phyloP scores from a whole-genome alignment of 2,888 invertebrate species.

The Macaria liturata region DNA sequence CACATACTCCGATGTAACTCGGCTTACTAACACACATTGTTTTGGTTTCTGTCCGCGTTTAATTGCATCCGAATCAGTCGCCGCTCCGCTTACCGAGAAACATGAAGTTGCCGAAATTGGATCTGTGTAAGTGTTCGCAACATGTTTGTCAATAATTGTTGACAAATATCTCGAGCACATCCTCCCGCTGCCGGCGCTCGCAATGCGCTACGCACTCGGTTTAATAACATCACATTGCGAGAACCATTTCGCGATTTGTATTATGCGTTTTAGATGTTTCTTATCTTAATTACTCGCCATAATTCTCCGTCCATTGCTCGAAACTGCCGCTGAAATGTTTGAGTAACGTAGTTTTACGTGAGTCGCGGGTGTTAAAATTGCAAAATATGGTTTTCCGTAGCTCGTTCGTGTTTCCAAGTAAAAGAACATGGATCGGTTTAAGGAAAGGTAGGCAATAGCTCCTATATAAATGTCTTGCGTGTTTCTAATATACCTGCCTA shows the following conservation, averaged over 20 bases:
- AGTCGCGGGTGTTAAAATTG: not conserved
- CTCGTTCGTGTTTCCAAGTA: not conserved
- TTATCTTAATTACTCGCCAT: slow-evolving; percentile 3
- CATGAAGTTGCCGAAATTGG: slow-evolving; percentile 71
- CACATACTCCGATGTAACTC: slow-evolving; percentile 31
- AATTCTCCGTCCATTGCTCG: not conserved
- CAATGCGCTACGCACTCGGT: not conserved
- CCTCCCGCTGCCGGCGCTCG: not conserved
- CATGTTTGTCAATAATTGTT: slow-evolving; percentile 16
- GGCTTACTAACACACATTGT: slow-evolving; percentile 44
- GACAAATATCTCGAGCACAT: slow-evolving; percentile 6
- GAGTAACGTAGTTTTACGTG: not conserved
- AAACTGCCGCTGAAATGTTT: slow-evolving; percentile 1
- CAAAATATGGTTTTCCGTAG: no score
- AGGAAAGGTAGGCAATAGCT: not conserved
- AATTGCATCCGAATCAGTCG: slow-evolving; percentile 18
- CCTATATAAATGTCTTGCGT: no score
- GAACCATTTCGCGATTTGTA: not conserved
- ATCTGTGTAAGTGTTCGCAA: slow-evolving; percentile 57
- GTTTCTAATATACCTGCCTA: no score
- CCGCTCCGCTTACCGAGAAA: slow-evolving; percentile 37
- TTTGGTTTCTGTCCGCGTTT: slow-evolving; percentile 35
- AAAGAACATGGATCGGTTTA: not conserved
- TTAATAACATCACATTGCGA: not conserved
- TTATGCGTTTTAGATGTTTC: slow-evolving; percentile 5